Evolutionary conservation across 2,113 vertebrate genomes (phyloP).

Genomic region (Lanius collurio): DNA sequence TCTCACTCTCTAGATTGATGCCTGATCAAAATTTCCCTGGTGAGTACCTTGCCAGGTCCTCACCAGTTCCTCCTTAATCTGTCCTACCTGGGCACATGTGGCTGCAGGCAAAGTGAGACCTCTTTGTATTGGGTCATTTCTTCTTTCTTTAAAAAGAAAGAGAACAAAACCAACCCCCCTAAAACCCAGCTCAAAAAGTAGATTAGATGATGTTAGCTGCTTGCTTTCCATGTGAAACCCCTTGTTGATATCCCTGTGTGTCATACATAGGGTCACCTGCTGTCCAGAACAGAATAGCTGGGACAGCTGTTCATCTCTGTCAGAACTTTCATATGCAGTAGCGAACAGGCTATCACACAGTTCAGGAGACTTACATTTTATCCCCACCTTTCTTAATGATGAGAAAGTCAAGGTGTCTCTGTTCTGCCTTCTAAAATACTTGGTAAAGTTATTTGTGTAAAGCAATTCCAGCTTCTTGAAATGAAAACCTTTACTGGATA

Average conservation of each 20-base stretch:
- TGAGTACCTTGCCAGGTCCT: background rate
- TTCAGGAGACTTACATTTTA: background rate
- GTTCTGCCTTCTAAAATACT: background rate
- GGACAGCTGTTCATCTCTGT: background rate
- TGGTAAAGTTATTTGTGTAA: background rate
- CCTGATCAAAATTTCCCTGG: background rate
- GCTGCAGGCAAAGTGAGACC: background rate
- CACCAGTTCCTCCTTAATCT: background rate
- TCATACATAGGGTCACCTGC: background rate
- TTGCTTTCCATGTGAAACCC: background rate
- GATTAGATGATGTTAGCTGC: background rate
- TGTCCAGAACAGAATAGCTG: background rate
- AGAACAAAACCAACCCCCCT: fast-evolving
- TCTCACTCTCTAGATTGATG: background rate
- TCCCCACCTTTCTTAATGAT: background rate
- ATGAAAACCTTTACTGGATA: background rate
- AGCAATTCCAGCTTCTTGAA: background rate
- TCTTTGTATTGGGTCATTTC: background rate
- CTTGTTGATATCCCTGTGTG: background rate
- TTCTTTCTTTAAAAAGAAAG: background rate
- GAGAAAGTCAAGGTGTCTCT: background rate
- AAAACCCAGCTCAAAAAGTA: background rate
- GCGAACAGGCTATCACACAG: background rate
- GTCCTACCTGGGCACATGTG: background rate
- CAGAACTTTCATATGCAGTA: background rate